phyloP scores from a whole-genome alignment of 2,113 vertebrate species.

The Eulemur macaco region DNA sequence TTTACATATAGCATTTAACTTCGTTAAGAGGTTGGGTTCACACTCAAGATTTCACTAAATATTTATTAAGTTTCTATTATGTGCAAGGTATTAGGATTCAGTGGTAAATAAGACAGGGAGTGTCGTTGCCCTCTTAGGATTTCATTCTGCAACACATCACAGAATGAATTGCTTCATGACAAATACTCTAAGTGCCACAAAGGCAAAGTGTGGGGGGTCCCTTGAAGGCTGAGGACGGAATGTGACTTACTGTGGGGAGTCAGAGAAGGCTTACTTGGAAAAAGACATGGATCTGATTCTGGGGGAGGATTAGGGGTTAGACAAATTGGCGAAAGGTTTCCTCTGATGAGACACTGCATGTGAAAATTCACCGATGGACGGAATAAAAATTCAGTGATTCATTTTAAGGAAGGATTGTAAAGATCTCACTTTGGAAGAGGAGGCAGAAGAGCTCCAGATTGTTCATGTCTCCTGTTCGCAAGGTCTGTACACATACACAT shows the following conservation, averaged over 20 bases:
- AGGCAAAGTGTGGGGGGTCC: background rate
- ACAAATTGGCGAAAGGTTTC: background rate
- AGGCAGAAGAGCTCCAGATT: background rate
- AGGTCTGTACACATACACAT: too few species aligned
- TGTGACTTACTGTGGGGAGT: background rate
- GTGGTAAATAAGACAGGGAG: background rate
- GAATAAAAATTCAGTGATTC: background rate
- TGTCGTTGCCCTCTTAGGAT: background rate
- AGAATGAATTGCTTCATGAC: background rate
- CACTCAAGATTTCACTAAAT: background rate
- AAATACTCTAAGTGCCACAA: background rate
- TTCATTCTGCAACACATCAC: background rate
- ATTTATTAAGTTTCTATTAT: background rate
- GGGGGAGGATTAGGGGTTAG: background rate
- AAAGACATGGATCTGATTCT: background rate
- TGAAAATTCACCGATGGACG: background rate
- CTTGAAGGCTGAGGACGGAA: background rate
- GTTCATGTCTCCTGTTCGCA: background rate
- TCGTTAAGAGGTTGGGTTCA: background rate
- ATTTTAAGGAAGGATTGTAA: background rate
- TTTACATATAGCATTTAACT: background rate
- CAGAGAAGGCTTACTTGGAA: background rate
- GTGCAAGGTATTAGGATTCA: background rate
- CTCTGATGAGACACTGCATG: background rate
- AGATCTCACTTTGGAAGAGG: background rate